Percentiles rank a stretch among this genome's conserved stretches.
phyloP scores from a whole-genome alignment of 2,113 vertebrate genomes.

The Poicephalus gulielmi region DNA sequence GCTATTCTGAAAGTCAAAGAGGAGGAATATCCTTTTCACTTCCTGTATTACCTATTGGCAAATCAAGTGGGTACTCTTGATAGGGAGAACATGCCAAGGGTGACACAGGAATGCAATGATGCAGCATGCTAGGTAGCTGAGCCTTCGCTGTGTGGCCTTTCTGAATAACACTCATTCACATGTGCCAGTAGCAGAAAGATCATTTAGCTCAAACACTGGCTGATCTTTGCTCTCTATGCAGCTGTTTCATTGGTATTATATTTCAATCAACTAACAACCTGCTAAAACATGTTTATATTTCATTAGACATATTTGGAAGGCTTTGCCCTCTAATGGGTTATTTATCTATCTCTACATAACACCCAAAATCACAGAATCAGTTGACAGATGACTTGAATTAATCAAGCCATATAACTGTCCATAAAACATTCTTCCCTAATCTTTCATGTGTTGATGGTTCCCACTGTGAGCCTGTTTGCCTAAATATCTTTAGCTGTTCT shows the following conservation, averaged over 20 bases:
- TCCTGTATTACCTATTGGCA: fast-evolving
- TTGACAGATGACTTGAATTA: no score
- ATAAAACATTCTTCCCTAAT: not conserved
- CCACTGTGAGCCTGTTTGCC: not conserved
- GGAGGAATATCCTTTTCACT: not conserved
- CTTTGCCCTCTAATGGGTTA: not conserved
- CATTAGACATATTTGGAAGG: not conserved
- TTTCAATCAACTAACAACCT: not conserved
- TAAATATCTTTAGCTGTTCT: not conserved
- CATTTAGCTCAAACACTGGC: not conserved
- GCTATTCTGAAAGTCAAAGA: not conserved
- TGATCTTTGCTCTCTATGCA: not conserved
- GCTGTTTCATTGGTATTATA: not conserved
- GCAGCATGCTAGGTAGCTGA: not conserved
- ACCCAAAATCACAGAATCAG: not conserved
- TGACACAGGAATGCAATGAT: not conserved
- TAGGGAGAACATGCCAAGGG: not conserved
- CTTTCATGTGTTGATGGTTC: not conserved
- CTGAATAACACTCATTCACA: not conserved
- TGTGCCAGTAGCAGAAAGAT: not conserved
- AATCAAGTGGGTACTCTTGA: not conserved
- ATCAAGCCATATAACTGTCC: not conserved
- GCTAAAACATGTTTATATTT: not conserved
- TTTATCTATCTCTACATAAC: not conserved
- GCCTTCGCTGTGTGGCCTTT: not conserved